Evolutionary conservation across 2,113 vertebrate genomes (phyloP), one percentile per base, ranked within the genome.

Genomic region (Coptodon rendalli): DNA sequence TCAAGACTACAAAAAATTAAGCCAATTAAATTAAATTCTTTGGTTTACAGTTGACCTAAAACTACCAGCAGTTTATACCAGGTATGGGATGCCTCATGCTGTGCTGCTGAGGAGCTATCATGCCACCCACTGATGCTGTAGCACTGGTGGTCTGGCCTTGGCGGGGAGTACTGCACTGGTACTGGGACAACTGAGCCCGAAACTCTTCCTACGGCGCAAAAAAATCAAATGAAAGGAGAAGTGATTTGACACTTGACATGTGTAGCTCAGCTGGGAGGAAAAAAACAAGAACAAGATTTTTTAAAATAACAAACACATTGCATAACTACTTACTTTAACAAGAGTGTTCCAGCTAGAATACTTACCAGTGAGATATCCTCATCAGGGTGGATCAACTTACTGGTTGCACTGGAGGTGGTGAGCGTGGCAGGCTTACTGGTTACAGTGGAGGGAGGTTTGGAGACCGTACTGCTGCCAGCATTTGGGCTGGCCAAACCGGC

Each of bases 371-470:
- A 99, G 97, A 99, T 98, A 98, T 99, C 98, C 98, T 99, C 99
- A 99, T 99, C 99, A 97, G 98, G 99, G 94, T 99, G 98, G 97
- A 99, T 99, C 98, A 99, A 99, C 99, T 99, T 99, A 99, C 99
- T 99, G 97, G 99, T 99, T 97, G 99, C 99, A 97, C 99, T 99
- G 97, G 98, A 98, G 90, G 98, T 98, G 85, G 98, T 98, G 94
- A 99, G 98, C 87, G 98, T 98, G 94, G 98, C 98, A 94, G 99
- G 98, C 97, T 99, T 99, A 98, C 97, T 98, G 96, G 98, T 96
- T 96, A 98, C 98, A 91, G 98, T 98, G 91, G 98, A 66, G 36
- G 97, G 96, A 93, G 97, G 97, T 91, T 98, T 98, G 92, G 97
- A 97, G 90, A 97, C 97, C 90, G 97, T 97, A 91, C 97, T 98